Evolutionary conservation across 2,797 vertebrate species (phyloP).

Genomic region (Sphenopsis melanotis): DNA sequence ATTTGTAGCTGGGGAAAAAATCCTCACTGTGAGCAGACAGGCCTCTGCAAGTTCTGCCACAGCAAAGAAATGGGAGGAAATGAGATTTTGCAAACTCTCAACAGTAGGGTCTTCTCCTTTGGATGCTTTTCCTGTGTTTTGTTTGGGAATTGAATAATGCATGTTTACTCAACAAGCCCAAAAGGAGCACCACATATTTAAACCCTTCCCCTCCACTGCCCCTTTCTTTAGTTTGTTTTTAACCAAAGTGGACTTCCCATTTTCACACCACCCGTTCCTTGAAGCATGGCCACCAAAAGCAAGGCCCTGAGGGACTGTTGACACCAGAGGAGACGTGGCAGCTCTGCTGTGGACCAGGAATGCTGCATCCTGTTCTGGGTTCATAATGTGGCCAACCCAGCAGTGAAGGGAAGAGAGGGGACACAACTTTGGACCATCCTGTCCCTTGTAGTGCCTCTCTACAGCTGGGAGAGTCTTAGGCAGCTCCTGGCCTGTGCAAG

Average conservation of each 20-base stretch:
- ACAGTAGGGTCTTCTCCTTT: not conserved
- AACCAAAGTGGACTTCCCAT: not conserved
- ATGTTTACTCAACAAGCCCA: not conserved
- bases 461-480: not conserved
- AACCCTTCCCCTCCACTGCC: not conserved
- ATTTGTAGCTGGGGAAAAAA: not conserved
- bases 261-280: not conserved
- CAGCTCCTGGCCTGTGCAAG: not conserved
- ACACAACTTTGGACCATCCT: accelerated
- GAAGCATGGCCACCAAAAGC: not conserved
- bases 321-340: not conserved
- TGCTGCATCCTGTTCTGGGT: not conserved
- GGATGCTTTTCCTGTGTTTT: not conserved
- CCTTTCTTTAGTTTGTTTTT: not conserved
- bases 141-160: not conserved
- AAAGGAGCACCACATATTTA: not conserved
- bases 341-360: not conserved
- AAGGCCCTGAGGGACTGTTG: not conserved
- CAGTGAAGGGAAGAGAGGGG: not conserved
- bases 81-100: not conserved
- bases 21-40: not conserved
- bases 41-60: not conserved
- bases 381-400: not conserved
- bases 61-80: not conserved
- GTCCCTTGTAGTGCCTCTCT: not conserved